phyloP scores from a whole-genome alignment of 2,113 vertebrate genomes.

The Sebastes fasciatus region DNA sequence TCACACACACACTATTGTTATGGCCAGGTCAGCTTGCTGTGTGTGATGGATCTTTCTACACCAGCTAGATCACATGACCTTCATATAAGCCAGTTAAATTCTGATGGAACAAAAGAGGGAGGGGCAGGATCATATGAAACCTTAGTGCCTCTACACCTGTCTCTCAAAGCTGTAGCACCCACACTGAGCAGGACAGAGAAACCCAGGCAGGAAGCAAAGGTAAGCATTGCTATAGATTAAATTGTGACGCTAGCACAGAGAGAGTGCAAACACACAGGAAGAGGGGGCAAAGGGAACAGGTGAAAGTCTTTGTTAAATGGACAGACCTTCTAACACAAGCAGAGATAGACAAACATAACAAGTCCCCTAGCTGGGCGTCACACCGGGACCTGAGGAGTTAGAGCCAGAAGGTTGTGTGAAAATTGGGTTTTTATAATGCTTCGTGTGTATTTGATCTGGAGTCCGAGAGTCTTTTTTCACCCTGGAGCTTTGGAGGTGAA shows the following conservation, averaged over 20 bases:
- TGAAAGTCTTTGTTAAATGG: background rate
- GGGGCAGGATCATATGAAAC: slow-evolving; percentile 57
- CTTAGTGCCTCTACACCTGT: slow-evolving; percentile 56
- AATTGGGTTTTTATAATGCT: background rate
- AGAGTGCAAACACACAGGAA: background rate
- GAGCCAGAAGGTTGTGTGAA: background rate
- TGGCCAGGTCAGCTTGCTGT: slow-evolving; percentile 56
- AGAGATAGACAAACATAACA: background rate
- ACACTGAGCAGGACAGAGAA: slow-evolving; percentile 30
- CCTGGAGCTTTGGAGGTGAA: slow-evolving; percentile 18
- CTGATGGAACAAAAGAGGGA: slow-evolving; percentile 62
- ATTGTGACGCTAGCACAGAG: background rate
- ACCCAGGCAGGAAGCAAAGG: slow-evolving; percentile 26
- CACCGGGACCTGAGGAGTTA: background rate
- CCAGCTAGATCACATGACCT: slow-evolving; percentile 70
- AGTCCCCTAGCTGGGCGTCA: background rate
- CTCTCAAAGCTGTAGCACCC: slow-evolving; percentile 37
- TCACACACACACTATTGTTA: slow-evolving; percentile 59
- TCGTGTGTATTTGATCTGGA: background rate
- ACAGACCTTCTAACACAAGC: background rate
- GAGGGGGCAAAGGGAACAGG: background rate
- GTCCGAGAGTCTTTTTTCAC: background rate
- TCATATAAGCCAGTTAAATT: slow-evolving; percentile 62
- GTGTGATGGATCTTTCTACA: slow-evolving; percentile 66
- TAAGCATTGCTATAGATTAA: slow-evolving; percentile 6